These are phyloP conservation scores for Hiodon tergisus DNA, from an alignment of 2,113 vertebrate species.

Conservation along the genomic window DNA sequence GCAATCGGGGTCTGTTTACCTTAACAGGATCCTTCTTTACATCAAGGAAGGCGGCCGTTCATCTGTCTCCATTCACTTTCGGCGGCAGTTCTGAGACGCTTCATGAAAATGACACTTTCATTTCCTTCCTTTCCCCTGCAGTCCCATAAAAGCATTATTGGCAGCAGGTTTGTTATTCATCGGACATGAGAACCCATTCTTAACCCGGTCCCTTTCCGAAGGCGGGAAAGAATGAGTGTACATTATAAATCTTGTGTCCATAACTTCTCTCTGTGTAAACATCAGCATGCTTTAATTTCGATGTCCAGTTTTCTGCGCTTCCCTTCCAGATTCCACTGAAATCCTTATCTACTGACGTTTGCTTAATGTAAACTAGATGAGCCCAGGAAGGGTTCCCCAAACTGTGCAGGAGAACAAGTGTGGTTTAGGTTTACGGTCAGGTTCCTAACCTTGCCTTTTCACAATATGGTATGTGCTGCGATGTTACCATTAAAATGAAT, in stretches of 20 bases:
- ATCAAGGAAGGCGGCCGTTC: conserved; percentile 10
- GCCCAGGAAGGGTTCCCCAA: conserved; percentile 35
- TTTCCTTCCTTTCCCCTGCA: conserved; percentile 33
- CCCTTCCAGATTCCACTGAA: background rate
- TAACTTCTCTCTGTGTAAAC: conserved; percentile 35
- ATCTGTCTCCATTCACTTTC: conserved; percentile 13
- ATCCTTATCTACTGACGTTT: conserved; percentile 36
- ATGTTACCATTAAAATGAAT: conserved; percentile 24
- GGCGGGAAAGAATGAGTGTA: background rate
- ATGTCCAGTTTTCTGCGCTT: conserved; percentile 30
- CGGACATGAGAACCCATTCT: conserved; percentile 46
- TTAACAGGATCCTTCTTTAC: conserved; percentile 18
- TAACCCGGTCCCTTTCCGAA: conserved; percentile 33
- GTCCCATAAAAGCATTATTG: conserved; percentile 54
- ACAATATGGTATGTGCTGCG: conserved; percentile 24
- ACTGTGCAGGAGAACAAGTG: conserved; percentile 1
- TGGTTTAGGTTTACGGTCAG: conserved; percentile 7
- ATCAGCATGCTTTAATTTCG: conserved; percentile 15
- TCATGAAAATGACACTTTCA: conserved; percentile 44
- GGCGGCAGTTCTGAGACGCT: conserved; percentile 11
- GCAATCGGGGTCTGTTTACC: conserved; percentile 13
- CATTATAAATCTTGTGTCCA: conserved; percentile 57
- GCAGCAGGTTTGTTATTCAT: conserved; percentile 55
- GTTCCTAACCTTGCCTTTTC: conserved; percentile 35
- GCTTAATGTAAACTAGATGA: conserved; percentile 56